These are phyloP conservation scores for Osmerus eperlanus DNA, from an alignment of 2,113 vertebrate species.

Conservation along the genomic window DNA sequence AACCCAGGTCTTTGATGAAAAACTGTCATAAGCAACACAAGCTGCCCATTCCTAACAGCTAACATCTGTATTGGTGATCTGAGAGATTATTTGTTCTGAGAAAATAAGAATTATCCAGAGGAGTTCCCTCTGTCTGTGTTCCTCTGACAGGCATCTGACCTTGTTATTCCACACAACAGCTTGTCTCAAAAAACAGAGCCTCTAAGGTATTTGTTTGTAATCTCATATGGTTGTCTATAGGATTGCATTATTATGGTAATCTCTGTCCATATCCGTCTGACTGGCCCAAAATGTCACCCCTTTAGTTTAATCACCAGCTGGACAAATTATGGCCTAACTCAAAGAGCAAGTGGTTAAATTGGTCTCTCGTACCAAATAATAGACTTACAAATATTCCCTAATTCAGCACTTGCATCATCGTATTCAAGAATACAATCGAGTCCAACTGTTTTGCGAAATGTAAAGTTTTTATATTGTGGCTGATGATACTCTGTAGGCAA, in stretches of 20 bases:
- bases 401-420: not conserved
- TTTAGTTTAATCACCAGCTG: not conserved
- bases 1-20: not conserved
- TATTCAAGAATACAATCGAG: not conserved
- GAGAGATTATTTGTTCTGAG: not conserved
- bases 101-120: not conserved
- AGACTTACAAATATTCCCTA: not conserved
- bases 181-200: not conserved
- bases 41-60: not conserved
- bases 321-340: conserved; percentile 1
- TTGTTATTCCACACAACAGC: not conserved
- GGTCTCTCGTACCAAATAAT: not conserved
- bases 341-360: conserved; percentile 3
- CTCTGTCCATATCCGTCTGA: no score
- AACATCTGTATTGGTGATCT: not conserved
- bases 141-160: no score
- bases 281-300: conserved; percentile 1
- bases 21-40: not conserved
- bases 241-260: no score
- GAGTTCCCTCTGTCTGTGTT: not conserved
- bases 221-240: no score
- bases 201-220: no score
- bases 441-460: not conserved
- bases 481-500: not conserved
- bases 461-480: no score